Evolutionary conservation across 2,888 invertebrate species (phyloP).

Genomic region (Neocrepidodera transversa): DNA sequence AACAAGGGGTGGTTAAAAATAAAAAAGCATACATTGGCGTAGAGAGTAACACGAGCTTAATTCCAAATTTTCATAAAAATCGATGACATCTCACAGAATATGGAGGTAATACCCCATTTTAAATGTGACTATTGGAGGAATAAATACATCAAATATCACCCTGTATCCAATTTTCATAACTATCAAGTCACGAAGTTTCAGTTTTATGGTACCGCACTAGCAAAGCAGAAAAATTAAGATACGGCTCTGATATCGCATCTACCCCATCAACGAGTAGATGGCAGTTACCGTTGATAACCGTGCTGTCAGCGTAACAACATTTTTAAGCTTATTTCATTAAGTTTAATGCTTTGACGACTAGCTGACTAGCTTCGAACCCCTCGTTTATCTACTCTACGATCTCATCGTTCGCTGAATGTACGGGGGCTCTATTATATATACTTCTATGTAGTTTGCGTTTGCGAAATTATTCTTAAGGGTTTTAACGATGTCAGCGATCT

Average conservation of each 20-base stretch:
- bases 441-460: neutral
- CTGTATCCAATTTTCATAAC: neutral
- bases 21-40: too few relatives aligned
- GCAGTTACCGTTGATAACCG: slow-evolving; percentile 33
- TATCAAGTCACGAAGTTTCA: neutral
- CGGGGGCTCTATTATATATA: slow-evolving; percentile 13
- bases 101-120: too few relatives aligned
- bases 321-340: slow-evolving; percentile 45
- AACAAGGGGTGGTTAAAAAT: too few relatives aligned
- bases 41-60: too few relatives aligned
- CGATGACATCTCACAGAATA: too few relatives aligned
- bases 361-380: slow-evolving; percentile 24
- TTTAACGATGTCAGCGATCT: too few relatives aligned
- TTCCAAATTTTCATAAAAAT: too few relatives aligned
- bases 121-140: too few relatives aligned
- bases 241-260: slow-evolving; percentile 19
- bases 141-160: too few relatives aligned
- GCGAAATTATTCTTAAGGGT: neutral
- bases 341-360: slow-evolving; percentile 42
- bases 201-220: neutral
- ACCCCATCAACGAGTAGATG: slow-evolving; percentile 20
- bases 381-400: slow-evolving; percentile 22
- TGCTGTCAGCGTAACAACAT: slow-evolving; percentile 30
- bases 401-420: neutral
- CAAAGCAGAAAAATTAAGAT: neutral